Evolutionary conservation across 2,113 vertebrate genomes (phyloP).

Genomic region (Laticauda laticaudata): DNA sequence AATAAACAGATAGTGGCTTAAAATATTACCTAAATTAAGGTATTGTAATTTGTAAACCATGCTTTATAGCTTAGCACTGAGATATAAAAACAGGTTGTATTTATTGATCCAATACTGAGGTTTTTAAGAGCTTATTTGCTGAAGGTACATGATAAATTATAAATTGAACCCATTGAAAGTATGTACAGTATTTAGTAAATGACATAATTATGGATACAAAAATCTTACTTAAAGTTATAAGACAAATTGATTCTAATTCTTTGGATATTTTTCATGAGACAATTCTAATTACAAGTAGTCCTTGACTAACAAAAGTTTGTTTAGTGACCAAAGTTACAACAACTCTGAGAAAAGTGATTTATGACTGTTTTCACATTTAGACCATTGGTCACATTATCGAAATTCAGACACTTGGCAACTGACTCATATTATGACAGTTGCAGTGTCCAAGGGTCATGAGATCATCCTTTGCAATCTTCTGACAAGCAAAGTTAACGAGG

Average conservation of each 20-base stretch:
- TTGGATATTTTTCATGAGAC: neutral
- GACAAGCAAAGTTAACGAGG: too few species aligned
- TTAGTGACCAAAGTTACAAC: too few species aligned
- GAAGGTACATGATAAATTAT: neutral
- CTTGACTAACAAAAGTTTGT: too few species aligned
- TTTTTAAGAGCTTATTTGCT: neutral
- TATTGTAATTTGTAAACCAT: neutral
- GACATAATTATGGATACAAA: neutral
- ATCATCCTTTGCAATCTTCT: too few species aligned
- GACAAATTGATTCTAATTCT: neutral
- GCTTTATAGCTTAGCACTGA: neutral
- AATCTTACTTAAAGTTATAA: neutral
- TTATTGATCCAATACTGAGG: neutral
- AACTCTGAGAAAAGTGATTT: too few species aligned
- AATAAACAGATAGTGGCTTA: neutral
- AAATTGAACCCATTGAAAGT: neutral
- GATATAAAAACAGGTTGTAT: neutral
- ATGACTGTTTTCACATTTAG: too few species aligned
- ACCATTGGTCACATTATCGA: too few species aligned
- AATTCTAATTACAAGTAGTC: too few species aligned
- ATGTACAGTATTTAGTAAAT: neutral
- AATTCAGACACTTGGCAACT: too few species aligned
- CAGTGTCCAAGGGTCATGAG: too few species aligned
- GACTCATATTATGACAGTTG: too few species aligned
- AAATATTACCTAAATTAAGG: neutral